A percentile compares a stretch with the other conserved stretches of the same genome.
phyloP scores from a whole-genome alignment of 2,888 invertebrate species.

The Sarcophaga carnaria region DNA sequence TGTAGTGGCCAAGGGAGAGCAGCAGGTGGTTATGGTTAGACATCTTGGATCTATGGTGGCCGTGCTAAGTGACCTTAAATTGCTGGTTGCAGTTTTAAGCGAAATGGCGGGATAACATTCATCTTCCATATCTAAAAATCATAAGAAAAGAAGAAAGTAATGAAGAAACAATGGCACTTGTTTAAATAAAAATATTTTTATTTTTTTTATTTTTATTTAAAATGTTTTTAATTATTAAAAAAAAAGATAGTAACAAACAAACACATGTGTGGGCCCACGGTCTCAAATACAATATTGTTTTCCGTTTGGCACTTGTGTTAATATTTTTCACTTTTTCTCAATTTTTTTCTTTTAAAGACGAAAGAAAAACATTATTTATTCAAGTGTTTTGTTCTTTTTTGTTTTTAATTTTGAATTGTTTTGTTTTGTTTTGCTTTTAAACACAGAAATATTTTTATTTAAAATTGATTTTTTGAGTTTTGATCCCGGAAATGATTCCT shows the following conservation, averaged over 20 bases:
- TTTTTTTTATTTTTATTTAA: neutral
- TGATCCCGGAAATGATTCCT: too few species aligned
- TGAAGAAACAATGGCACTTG: slow-evolving; percentile 13
- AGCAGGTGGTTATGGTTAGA: slow-evolving; percentile 72
- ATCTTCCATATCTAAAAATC: slow-evolving; percentile 91
- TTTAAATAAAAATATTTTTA: slow-evolving; percentile 12
- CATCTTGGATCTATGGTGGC: slow-evolving; percentile 77
- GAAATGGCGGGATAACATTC: slow-evolving; percentile 93
- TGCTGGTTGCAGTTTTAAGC: slow-evolving; percentile 84
- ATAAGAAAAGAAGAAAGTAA: slow-evolving; percentile 12
- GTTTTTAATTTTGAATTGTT: slow-evolving; percentile 1
- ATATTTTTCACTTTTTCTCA: slow-evolving; percentile 40
- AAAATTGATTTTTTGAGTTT: too few species aligned
- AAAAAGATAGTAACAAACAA: neutral
- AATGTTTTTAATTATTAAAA: neutral
- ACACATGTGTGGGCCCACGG: neutral
- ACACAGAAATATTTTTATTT: neutral
- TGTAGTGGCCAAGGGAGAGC: slow-evolving; percentile 70
- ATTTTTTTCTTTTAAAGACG: neutral
- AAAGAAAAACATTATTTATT: slow-evolving; percentile 31
- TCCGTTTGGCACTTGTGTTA: slow-evolving; percentile 36
- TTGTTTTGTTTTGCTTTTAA: slow-evolving; percentile 16
- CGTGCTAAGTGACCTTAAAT: slow-evolving; percentile 74
- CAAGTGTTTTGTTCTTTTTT: slow-evolving; percentile 42
- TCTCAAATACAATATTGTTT: neutral